phyloP scores from a whole-genome alignment of 2,113 vertebrate species.

The Salvelinus alpinus region DNA sequence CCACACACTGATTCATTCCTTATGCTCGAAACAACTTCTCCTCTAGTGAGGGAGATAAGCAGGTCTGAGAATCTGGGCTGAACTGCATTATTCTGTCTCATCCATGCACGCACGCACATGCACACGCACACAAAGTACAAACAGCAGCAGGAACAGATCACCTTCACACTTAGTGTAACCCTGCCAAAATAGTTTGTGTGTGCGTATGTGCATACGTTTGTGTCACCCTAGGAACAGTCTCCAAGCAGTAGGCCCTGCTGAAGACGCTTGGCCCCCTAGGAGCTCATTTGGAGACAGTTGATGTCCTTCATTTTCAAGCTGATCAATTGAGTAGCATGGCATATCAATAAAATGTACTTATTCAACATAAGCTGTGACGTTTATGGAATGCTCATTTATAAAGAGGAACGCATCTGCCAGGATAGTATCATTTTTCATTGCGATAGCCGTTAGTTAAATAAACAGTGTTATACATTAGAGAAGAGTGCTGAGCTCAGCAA shows the following conservation, averaged over 20 bases:
- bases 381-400: not conserved
- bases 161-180: conserved; percentile 59
- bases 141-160: conserved; percentile 45
- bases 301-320: not conserved
- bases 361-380: too few relatives aligned
- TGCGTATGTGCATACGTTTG: conserved; percentile 42
- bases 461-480: conserved; percentile 49
- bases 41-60: not conserved
- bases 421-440: conserved; percentile 51
- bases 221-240: conserved; percentile 66
- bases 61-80: conserved; percentile 18
- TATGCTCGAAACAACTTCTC: conserved; percentile 34
- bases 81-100: conserved; percentile 28
- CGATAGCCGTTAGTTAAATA: conserved; percentile 49
- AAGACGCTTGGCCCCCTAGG: conserved; percentile 61
- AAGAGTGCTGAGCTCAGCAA: conserved; percentile 62
- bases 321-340: not conserved
- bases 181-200: conserved; percentile 42
- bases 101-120: not conserved
- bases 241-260: conserved; percentile 69
- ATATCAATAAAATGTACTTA: too few relatives aligned
- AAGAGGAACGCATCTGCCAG: conserved; percentile 4
- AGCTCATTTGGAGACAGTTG: conserved; percentile 68
- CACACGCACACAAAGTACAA: conserved; percentile 26
- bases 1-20: conserved; percentile 23